phyloP scores from a whole-genome alignment of 2,888 invertebrate species.

The Halictus ligatus region DNA sequence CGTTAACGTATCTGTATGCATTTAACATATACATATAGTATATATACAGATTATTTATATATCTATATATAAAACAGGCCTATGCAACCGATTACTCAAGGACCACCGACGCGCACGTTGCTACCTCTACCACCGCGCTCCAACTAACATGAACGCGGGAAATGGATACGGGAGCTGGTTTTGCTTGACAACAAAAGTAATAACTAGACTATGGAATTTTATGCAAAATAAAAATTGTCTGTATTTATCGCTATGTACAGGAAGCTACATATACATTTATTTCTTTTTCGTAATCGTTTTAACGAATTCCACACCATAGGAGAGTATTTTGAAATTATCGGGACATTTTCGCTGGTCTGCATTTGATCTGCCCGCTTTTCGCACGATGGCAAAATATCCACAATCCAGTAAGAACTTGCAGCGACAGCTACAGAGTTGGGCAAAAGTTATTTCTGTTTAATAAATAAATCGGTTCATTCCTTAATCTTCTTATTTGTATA shows the following conservation, averaged over 20 bases:
- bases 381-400: neutral
- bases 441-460: neutral
- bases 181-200: neutral
- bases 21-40: conserved; percentile 37
- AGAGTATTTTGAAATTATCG: neutral
- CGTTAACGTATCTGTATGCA: conserved; percentile 16
- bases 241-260: neutral
- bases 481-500: neutral
- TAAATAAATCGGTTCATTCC: neutral
- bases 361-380: neutral
- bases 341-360: no score
- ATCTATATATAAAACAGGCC: conserved; percentile 33
- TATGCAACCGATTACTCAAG: neutral
- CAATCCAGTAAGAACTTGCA: neutral
- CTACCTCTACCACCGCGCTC: neutral
- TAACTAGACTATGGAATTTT: neutral
- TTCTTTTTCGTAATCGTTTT: neutral
- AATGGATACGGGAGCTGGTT: neutral
- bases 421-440: neutral
- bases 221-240: neutral
- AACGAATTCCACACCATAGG: neutral
- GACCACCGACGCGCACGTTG: neutral
- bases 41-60: conserved; percentile 43
- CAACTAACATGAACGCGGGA: no score
- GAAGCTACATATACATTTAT: neutral